Evolutionary conservation across 2,888 invertebrate species (phyloP), one percentile per base, ranked within the genome.

Genomic region (Eueremaeus valkanovi): DNA sequence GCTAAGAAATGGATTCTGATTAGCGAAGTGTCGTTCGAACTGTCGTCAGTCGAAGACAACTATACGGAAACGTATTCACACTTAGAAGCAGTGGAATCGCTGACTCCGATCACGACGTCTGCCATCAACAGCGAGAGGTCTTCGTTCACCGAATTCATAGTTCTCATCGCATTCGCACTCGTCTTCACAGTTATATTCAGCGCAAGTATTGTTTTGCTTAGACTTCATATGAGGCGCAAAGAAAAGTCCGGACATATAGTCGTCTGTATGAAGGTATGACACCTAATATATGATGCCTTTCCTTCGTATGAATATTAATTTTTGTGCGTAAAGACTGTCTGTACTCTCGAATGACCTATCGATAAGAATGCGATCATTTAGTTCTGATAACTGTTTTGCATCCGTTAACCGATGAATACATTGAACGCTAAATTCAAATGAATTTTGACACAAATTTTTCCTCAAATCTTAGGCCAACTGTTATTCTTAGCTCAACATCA

Each of bases 11-110:
- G 95, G 94, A 89, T 95, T 80, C 89, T 95, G 85, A 88, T 95
- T 81, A 93, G 93, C 84, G 95, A 95, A 85, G 87, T 95, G 78
- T 89, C 90, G 75, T 95, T 95, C 83, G 90, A 90, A 81, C 93
- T 93, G 81, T 89, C 85, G 82, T 86, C 87, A 80, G 86, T 87
- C 76, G 83, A 83, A 76, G 87, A 87, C 78, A 89, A 89, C 85
- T 87, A 87, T 81, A 88, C 88, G 76, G 88, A 89, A 80, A 87
- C 87, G 81, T 86, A 86, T 55, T 85, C 87, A 9, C 73, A 76
- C 51, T 45, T 76, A 0, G 76, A 76, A n/a, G 51, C 45, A 5
- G 66, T 45, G 16, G 42, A 63, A 5, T 40, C 61, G 1, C 11
- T 74, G 27, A 33, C 45, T 27, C 73, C 73, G 36, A 42, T 61